Base-by-base conservation (phyloP, 1,140 invertebrate species). In the Drosophila baimaii region DNA sequence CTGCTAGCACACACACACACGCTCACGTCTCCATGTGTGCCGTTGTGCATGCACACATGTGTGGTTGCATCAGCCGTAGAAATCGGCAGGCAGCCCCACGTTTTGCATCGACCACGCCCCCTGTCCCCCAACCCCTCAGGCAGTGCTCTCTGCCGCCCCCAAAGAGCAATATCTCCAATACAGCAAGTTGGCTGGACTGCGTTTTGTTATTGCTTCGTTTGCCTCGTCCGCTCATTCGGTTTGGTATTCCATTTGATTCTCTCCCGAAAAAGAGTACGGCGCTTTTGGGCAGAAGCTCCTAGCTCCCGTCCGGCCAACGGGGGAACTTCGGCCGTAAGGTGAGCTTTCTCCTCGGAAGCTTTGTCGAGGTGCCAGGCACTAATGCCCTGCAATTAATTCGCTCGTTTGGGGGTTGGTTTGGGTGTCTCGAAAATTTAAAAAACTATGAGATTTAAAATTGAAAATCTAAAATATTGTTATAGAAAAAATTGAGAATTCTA, bases 21-120 rank as follows among this genome's bases (percentile, higher is more conserved):
- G 23, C 25, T 17, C 6, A n/a, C 31, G n/a, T n/a, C 31, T 56
- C 47, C 27, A 57, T 35, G 43, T 43, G 44, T 46, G 13, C 27
- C 31, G 41, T 68, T 49, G 29, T 71, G 62, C 55, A 57, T 66
- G 49, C 29, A 54, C 62, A 74, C 49, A 75, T 85, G 83, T 82
- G 79, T 86, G 83, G 83, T 86, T 86, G 83, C 83, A 86, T 86
- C 83, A 86, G 83, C 83, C 83, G 72, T 88, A 86, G 83, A 88
- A 86, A 88, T 86, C 83, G 79, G 63, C 83, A 76, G 79, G 63
- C 83, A 76, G 83, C 72, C 85, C 69, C 66, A 88, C 79, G 79
- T 73, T 81, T 81, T 64, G 63, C 79, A 74, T 66, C 76, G 64
- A 79, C 83, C 83, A 84, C 79, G 79, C 82, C 79, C 69, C 70